Evolutionary conservation across 2,797 vertebrate species (phyloP), one percentile per base, ranked within the genome.

Genomic region (Microhierax caerulescens): DNA sequence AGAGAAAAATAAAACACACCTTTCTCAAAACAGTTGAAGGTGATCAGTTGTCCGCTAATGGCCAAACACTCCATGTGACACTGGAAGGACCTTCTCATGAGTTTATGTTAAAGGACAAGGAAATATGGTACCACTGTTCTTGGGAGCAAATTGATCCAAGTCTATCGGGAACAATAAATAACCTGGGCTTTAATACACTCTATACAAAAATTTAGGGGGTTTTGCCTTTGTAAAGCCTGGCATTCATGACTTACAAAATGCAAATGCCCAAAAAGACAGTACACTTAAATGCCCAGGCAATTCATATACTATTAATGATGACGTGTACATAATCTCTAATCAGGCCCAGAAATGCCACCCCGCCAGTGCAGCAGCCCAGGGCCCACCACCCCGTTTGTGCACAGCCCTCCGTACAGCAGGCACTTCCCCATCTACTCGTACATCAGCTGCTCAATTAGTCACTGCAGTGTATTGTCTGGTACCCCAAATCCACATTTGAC

Each of bases 321-420:
- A 25, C 2, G 7, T 21, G 23, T 4, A 63, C 3, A 0, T 7
- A 30, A 43, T 11, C 3, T 2, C 24, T 23, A 7, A 43, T 34
- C 32, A 60, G 32, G 56, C 24, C 16, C 43, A 57, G 48, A 68
- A 59, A 57, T 10, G 11, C 43, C 51, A 37, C 14, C 37, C 56
- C 37, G 18, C 19, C 63, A n/a, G 37, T 3, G 8, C 50, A 41
- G 45, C 19, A 7, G 53, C 53, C 57, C 24, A 3, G 36, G 20
- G 19, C 19, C 19, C 45, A 41, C 11, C 56, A 22, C 10, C 20
- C 14, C 0, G 0, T 8, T 23, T 17, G 23, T 22, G 37, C 36
- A 7, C 30, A 47, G 77, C 25, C 19, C 20, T 81, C 74, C 65
- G 17, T 17, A 36, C 1, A 3, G 59, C 77, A 60, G 16, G 4